phyloP scores from a whole-genome alignment of 2,113 vertebrate genomes.

The Paradisaea rubra region DNA sequence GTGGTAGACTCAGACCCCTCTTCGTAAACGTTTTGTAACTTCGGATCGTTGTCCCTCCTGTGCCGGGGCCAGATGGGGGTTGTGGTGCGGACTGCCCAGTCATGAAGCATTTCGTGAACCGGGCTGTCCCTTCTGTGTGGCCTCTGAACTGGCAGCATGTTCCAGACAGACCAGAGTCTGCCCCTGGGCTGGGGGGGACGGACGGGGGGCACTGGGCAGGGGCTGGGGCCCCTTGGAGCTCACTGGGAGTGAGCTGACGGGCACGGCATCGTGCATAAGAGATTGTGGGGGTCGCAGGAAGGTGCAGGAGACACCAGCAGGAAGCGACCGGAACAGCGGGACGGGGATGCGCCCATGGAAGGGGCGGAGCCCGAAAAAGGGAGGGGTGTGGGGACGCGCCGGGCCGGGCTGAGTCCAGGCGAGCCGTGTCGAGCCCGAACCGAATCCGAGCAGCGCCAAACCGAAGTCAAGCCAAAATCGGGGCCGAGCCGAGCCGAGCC shows the following conservation, averaged over 20 bases:
- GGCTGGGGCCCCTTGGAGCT: too few species aligned
- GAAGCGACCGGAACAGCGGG: accelerated
- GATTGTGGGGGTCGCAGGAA: accelerated
- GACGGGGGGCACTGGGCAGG: neutral
- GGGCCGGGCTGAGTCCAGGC: neutral
- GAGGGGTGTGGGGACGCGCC: too few species aligned
- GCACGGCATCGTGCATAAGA: neutral
- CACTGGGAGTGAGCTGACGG: neutral
- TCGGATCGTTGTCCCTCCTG: accelerated
- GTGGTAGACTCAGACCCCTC: too few species aligned
- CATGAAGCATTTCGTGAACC: neutral
- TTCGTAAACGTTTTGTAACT: neutral
- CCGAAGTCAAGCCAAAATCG: too few species aligned
- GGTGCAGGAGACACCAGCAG: too few species aligned
- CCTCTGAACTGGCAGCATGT: neutral
- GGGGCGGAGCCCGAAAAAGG: too few species aligned
- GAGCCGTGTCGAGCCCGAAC: neutral
- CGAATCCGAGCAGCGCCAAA: neutral
- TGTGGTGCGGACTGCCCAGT: neutral
- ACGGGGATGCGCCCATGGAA: too few species aligned
- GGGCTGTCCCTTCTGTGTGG: neutral
- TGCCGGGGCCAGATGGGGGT: accelerated
- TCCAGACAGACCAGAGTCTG: neutral
- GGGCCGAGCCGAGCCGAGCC: neutral
- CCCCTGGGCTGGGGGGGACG: neutral